Evolutionary conservation across 2,113 vertebrate species (phyloP), one percentile per base, ranked within the genome.

Genomic region (Sinosuthora webbiana): DNA sequence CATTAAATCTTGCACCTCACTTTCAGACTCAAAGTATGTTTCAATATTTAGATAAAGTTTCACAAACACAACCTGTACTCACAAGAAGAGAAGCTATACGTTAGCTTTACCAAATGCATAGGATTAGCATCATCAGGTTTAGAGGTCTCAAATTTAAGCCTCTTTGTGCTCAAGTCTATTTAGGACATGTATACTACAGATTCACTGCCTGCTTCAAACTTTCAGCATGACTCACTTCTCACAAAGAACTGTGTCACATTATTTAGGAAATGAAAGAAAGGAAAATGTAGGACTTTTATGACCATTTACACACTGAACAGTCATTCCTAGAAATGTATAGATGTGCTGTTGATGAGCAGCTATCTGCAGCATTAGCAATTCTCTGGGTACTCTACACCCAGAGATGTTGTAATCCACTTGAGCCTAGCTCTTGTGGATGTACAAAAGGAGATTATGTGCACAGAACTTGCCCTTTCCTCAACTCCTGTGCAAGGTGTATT

Each of bases 1-100:
- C 0, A 0, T 30, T 64, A 85, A 3, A 83, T 44, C 28, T 27
- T 62, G 17, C 4, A n/a, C 16, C 4, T 64, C 14, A 53, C 11
- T 68, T 41, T 73, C 50, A 64, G 15, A 62, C 13, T 39, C 16
- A 25, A 4, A 74, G 27, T 31, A 20, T 0, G 7, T 37, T 68
- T 64, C 25, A 76, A 19, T 28, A 57, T 41, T 90, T 30, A 64
- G 10, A 37, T 82, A 68, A 67, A 49, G 69, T 4, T n/a, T 73
- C 24, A 64, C 5, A 64, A 68, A 79, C 15, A 49, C 9, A 67
- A 55, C 24, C 33, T 60, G 6, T 63, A 24, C 7, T 87, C 12
- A 35, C 15, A 77, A 80, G 37, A n/a, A 69, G 19, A 93, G 23
- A 86, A 86, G 11, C 7, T 70, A 63, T 11, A 27, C 4, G 35